Evolutionary conservation across 2,797 vertebrate species (phyloP).

Genomic region (Acridotheres tristis): DNA sequence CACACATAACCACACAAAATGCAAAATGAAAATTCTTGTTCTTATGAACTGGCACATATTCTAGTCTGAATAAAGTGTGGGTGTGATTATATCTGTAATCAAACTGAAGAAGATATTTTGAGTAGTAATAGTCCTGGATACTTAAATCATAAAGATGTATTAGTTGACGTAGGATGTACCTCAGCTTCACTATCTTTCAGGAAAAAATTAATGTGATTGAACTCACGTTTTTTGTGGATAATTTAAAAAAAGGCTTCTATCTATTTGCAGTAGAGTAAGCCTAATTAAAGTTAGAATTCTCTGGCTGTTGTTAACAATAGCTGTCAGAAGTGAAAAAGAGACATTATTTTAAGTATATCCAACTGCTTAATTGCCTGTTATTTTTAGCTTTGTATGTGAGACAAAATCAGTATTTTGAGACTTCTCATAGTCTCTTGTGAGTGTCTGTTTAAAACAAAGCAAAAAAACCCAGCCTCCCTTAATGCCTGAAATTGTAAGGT

Average conservation of each 20-base stretch:
- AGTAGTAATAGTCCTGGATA: background rate
- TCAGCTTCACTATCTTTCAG: background rate
- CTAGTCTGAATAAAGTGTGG: background rate
- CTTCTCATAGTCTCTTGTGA: background rate
- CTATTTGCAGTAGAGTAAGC: background rate
- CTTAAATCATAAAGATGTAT: background rate
- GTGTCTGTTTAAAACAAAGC: background rate
- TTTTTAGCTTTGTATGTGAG: background rate
- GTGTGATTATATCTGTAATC: background rate
- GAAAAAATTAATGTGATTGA: background rate
- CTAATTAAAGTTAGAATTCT: constrained; percentile 7
- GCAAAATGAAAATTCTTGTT: background rate
- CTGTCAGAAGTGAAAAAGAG: background rate
- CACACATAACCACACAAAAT: background rate
- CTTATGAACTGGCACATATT: background rate
- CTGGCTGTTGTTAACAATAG: background rate
- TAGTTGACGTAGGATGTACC: background rate
- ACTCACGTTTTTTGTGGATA: background rate
- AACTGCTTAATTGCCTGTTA: background rate
- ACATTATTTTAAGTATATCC: background rate
- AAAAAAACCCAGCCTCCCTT: rapidly evolving
- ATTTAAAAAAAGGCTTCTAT: background rate
- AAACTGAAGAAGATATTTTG: too few species aligned
- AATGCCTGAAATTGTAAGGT: background rate
- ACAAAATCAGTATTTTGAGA: background rate